Base-by-base conservation (phyloP, 2,113 vertebrate genomes). In the Hypomesus transpacificus region DNA sequence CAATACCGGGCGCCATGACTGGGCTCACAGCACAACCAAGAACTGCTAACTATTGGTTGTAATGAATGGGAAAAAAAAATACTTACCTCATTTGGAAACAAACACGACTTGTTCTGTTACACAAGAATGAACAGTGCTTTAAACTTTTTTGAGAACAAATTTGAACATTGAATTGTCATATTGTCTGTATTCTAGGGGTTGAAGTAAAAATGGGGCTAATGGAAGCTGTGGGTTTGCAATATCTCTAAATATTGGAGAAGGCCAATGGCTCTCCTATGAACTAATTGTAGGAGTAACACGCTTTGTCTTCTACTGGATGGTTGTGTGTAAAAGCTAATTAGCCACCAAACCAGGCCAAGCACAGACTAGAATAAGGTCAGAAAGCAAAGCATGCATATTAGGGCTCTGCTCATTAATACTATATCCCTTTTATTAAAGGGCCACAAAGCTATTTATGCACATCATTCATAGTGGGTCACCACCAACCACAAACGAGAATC, bases 321-420 rank as follows among this genome's bases (percentile, higher is more conserved):
- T 71, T 73, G 70, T 76, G 78, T 67, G 71, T 68, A 53, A 14
- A 3, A 75, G 78, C 50, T 87, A 84, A 87, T 88, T 81, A 85
- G 18, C 78, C 73, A 75, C 62, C 68, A 57, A 86, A 85, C 64
- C 78, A 83, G 85, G 80, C 77, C 83, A 50, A 70, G 63, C 51
- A 2, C 14, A 66, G 70, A 65, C 72, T 26, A 77, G 72, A 88
- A 85, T 26, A 73, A 70, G 80, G 84, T 85, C 80, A 75, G 79
- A 24, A 66, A 68, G 21, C 59, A 61, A 14, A 18, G 80, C 56
- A 64, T 71, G 69, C 53, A 57, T 1, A 62, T 79, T 57, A 61
- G 22, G 3, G 56, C 56, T 34, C 70, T 62, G 63, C 75, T 61
- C 75, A 14, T 81, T 79, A 74, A 54, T 21, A 53, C 62, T 11